These are phyloP conservation scores for Cetonia aurata DNA, from an alignment of 2,888 invertebrate species.

Conservation along the genomic window DNA sequence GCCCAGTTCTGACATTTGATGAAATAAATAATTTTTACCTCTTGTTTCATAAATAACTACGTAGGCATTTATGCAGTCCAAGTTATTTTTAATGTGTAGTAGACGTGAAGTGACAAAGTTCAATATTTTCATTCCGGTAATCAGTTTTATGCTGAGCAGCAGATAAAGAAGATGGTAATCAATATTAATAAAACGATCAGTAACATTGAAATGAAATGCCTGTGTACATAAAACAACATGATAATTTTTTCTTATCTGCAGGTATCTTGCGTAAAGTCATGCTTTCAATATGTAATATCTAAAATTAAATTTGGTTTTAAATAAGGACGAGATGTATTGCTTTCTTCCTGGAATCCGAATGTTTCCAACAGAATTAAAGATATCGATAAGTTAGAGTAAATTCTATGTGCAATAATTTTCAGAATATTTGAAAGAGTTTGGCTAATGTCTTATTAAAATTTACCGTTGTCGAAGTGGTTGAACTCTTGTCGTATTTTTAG, in stretches of 20 bases:
- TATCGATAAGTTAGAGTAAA: too few species aligned
- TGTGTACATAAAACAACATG: constrained; percentile 42
- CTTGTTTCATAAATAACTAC: too few species aligned
- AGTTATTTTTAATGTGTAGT: too few species aligned
- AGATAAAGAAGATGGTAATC: constrained; percentile 46
- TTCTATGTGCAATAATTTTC: too few species aligned
- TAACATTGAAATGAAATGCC: constrained; percentile 42
- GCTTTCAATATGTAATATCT: constrained; percentile 19
- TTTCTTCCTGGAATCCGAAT: neutral
- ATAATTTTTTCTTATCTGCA: constrained; percentile 49
- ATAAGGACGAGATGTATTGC: constrained; percentile 9
- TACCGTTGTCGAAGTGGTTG: too few species aligned
- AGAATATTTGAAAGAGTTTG: too few species aligned
- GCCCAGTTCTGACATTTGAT: too few species aligned
- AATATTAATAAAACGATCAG: constrained; percentile 45
- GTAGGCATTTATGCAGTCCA: too few species aligned
- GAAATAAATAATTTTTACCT: too few species aligned
- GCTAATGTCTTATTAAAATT: too few species aligned
- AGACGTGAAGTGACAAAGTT: constrained; percentile 31
- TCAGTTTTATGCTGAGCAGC: constrained; percentile 39
- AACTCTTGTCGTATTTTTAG: too few species aligned
- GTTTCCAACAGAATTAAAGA: too few species aligned
- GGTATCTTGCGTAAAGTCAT: constrained; percentile 16
- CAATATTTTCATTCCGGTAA: constrained; percentile 42
- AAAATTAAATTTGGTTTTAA: constrained; percentile 18